These are phyloP conservation scores for Drosophila virilis DNA, from an alignment of 1,140 invertebrate species.

Conservation along the genomic window DNA sequence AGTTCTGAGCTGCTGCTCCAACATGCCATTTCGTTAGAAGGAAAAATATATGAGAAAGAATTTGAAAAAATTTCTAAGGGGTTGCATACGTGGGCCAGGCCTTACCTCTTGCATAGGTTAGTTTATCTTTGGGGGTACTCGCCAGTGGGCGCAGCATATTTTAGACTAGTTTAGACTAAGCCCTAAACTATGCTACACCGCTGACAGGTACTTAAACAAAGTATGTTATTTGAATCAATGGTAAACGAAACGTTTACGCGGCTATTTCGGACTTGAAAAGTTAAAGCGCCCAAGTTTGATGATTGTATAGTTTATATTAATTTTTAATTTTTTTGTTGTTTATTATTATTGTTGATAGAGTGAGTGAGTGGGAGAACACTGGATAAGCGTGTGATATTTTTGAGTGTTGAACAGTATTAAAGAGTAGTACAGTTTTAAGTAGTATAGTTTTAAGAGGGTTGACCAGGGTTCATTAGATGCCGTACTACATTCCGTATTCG, in stretches of 20 bases:
- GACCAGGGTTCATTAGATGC: conserved; percentile 68
- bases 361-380: conserved; percentile 82
- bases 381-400: conserved; percentile 72
- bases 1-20: background rate
- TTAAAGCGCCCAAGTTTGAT: conserved; percentile 80
- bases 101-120: conserved; percentile 63
- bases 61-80: conserved; percentile 49
- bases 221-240: conserved; percentile 34
- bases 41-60: conserved; percentile 32
- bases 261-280: conserved; percentile 84
- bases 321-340: conserved; percentile 45
- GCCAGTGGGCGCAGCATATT: conserved; percentile 60
- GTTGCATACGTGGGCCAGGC: conserved; percentile 58
- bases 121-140: conserved; percentile 25
- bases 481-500: conserved; percentile 71
- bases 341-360: conserved; percentile 55
- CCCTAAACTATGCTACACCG: conserved; percentile 49
- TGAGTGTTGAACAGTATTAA: conserved; percentile 48
- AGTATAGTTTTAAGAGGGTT: conserved; percentile 22
- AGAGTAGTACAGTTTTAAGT: conserved; percentile 23
- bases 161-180: conserved; percentile 4
- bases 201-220: conserved; percentile 28
- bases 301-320: conserved; percentile 13
- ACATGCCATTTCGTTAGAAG: conserved; percentile 54
- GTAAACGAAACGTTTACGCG: conserved; percentile 84